These are phyloP conservation scores for Eudasyphora cyanicolor DNA, from an alignment of 2,888 invertebrate genomes.

Conservation along the genomic window DNA sequence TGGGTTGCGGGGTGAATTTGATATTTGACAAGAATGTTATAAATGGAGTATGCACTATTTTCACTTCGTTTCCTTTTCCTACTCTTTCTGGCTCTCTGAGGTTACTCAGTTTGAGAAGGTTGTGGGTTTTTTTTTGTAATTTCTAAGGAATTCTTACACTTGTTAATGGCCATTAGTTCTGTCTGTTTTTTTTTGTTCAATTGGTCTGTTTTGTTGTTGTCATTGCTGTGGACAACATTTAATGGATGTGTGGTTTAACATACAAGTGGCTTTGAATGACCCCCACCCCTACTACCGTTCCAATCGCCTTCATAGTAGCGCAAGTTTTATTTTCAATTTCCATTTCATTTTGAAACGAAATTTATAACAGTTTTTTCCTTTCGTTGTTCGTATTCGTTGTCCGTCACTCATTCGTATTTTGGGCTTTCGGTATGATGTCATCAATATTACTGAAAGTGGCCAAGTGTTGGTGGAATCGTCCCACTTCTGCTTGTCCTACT, in stretches of 20 bases:
- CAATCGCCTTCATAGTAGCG: neutral
- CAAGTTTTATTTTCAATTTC: conserved; percentile 31
- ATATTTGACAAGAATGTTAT: conserved; percentile 28
- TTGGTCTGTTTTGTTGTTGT: conserved; percentile 1
- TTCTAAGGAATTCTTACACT: too few relatives aligned
- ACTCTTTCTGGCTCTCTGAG: too few relatives aligned
- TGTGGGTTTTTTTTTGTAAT: too few relatives aligned
- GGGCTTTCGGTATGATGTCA: conserved; percentile 54
- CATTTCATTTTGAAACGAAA: conserved; percentile 32
- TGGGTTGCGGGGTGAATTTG: neutral
- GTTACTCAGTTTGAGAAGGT: too few relatives aligned
- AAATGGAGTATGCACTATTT: conserved; percentile 22
- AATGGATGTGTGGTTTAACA: conserved; percentile 20
- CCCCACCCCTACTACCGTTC: neutral
- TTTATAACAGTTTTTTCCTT: conserved; percentile 13
- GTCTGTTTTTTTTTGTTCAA: conserved; percentile 1
- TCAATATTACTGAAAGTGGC: conserved; percentile 46
- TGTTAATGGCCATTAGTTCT: neutral
- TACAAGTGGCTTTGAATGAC: neutral
- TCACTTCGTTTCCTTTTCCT: too few relatives aligned
- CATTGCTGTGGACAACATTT: neutral
- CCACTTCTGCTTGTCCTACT: neutral
- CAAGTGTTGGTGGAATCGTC: conserved; percentile 27
- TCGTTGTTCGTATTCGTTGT: conserved; percentile 6
- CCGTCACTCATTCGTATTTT: neutral